Evolutionary conservation across 92 coral and sea anemone species (phyloP).

Genomic region (Heteractis magnifica): DNA sequence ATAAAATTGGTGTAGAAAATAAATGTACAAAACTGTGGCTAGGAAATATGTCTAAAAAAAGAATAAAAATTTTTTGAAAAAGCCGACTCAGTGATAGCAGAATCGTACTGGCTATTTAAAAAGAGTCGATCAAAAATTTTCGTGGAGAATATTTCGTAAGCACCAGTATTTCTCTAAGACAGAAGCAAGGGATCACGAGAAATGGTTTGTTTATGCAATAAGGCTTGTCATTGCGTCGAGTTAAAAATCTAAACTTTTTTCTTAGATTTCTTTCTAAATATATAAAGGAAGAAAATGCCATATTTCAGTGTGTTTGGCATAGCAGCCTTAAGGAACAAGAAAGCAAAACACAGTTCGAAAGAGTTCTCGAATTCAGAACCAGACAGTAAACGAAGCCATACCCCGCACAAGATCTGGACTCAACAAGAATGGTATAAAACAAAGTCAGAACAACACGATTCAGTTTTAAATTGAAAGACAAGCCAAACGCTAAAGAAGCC

Average conservation of each 20-base stretch:
- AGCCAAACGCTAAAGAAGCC: background rate
- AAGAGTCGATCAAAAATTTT: background rate
- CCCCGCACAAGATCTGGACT: background rate
- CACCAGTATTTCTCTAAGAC: background rate
- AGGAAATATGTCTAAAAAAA: background rate
- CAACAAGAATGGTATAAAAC: background rate
- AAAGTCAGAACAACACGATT: background rate
- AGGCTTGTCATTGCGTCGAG: background rate
- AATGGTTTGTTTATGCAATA: background rate
- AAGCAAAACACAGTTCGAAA: slow-evolving; percentile 20
- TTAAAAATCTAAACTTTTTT: background rate
- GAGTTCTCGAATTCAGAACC: slow-evolving; percentile 5
- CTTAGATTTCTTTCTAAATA: background rate
- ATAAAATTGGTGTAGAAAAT: background rate
- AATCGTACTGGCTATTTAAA: background rate
- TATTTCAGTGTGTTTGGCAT: background rate
- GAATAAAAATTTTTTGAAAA: background rate
- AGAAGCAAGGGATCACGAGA: background rate
- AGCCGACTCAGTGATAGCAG: background rate
- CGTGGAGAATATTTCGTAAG: background rate
- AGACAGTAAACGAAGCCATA: background rate
- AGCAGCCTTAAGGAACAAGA: slow-evolving; percentile 1
- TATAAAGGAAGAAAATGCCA: background rate
- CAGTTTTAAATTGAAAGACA: background rate
- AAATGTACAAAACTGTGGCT: background rate